phyloP scores from a whole-genome alignment of 1,140 invertebrate species.

The Sarcophaga peregrina region DNA sequence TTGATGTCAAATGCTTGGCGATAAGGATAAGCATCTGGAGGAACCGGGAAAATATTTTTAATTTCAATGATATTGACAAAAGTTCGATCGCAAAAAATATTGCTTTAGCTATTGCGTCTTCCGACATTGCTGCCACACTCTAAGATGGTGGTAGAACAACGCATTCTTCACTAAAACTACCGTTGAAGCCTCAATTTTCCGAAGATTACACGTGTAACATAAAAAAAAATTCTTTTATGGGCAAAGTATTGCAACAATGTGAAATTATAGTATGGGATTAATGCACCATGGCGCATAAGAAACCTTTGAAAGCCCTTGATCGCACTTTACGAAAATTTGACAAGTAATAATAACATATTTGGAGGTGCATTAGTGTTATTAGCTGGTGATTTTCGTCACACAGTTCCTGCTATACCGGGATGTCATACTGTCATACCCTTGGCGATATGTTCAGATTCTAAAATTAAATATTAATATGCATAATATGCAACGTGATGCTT shows the following conservation, averaged over 20 bases:
- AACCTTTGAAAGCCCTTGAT: constrained; percentile 64
- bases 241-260: constrained; percentile 52
- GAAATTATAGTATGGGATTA: constrained; percentile 54
- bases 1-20: constrained; percentile 58
- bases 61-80: constrained; percentile 52
- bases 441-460: constrained; percentile 65
- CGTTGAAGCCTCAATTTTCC: too few relatives aligned
- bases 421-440: constrained; percentile 58
- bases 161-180: too few relatives aligned
- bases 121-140: constrained; percentile 55
- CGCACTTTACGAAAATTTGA: constrained; percentile 63
- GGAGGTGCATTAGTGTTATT: constrained; percentile 56
- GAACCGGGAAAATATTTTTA: constrained; percentile 64
- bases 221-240: constrained; percentile 54
- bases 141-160: constrained; percentile 44
- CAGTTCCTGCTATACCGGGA: constrained; percentile 66
- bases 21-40: constrained; percentile 49
- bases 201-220: too few relatives aligned
- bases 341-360: too few relatives aligned
- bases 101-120: constrained; percentile 68
- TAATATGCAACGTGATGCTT: constrained; percentile 44
- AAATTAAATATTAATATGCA: constrained; percentile 50
- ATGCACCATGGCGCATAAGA: too few relatives aligned
- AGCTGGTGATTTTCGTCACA: constrained; percentile 69
- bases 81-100: constrained; percentile 57